Evolutionary conservation across 2,888 invertebrate species (phyloP).

Genomic region (Drosophila emarginata): DNA sequence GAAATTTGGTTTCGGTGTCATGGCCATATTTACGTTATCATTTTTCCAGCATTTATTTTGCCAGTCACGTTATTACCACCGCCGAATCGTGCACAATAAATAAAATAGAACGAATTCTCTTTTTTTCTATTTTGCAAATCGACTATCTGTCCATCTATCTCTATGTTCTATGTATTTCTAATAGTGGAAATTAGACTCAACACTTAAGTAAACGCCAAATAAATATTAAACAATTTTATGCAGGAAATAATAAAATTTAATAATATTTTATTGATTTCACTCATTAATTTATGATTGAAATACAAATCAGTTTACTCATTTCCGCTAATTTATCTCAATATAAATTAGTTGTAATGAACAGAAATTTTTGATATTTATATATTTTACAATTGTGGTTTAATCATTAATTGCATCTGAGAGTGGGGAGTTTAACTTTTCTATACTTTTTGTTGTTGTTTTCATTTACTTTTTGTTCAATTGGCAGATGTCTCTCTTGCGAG

Average conservation of each 20-base stretch:
- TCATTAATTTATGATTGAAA: conserved; percentile 37
- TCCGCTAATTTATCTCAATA: conserved; percentile 20
- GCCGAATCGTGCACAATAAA: conserved; percentile 51
- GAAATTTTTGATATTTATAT: conserved; percentile 10
- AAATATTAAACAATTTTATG: conserved; percentile 16
- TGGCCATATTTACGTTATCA: conserved; percentile 64
- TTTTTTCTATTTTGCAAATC: not conserved
- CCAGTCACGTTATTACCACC: conserved; percentile 64
- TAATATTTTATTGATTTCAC: conserved; percentile 48
- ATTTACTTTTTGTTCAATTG: not conserved
- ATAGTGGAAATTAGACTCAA: conserved; percentile 36
- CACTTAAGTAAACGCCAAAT: conserved; percentile 1
- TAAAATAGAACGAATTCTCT: conserved; percentile 32
- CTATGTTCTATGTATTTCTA: not conserved
- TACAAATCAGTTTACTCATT: conserved; percentile 20
- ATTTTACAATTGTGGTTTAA: conserved; percentile 45
- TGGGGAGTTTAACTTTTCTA: not conserved
- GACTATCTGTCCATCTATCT: conserved; percentile 9
- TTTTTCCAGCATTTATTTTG: conserved; percentile 70
- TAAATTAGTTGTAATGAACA: conserved; percentile 23
- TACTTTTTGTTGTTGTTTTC: not conserved
- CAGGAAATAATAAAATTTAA: conserved; percentile 28
- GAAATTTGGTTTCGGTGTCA: conserved; percentile 24
- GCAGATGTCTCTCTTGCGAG: conserved; percentile 1
- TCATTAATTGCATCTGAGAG: conserved; percentile 56